These are phyloP conservation scores for Pachydiplax longipennis DNA, from an alignment of 2,888 invertebrate species.

Conservation along the genomic window DNA sequence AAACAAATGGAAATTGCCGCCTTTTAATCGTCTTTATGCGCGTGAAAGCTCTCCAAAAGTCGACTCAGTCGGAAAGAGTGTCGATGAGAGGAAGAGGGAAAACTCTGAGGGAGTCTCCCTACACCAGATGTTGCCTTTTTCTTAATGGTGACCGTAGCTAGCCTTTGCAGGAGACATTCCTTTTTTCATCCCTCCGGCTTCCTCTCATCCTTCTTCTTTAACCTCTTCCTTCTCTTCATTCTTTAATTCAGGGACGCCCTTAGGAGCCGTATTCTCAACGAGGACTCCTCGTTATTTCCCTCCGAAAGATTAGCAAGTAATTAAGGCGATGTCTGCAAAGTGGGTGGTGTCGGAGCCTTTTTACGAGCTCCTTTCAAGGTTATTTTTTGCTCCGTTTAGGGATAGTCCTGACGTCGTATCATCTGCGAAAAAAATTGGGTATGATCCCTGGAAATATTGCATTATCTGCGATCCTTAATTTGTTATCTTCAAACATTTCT, in stretches of 20 bases:
- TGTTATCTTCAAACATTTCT: no score
- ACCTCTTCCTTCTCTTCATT: neutral
- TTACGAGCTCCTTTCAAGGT: neutral
- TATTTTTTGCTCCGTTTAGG: neutral
- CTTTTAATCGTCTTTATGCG: constrained; percentile 4
- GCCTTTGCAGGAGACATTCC: constrained; percentile 8
- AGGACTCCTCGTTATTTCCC: neutral
- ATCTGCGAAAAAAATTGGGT: no score
- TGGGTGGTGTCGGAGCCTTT: neutral
- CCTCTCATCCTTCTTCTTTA: neutral
- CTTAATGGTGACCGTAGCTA: constrained; percentile 26
- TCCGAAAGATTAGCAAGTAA: neutral
- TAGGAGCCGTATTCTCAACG: neutral
- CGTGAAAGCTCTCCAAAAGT: neutral
- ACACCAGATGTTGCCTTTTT: constrained; percentile 20
- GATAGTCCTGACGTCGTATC: no score
- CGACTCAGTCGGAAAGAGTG: neutral
- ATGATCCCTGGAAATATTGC: no score
- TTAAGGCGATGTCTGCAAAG: neutral
- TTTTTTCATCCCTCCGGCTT: neutral
- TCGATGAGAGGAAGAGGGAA: neutral
- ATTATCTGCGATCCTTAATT: no score
- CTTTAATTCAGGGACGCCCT: neutral
- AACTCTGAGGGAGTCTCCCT: neutral
- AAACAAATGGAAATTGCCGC: neutral